Base-by-base conservation (phyloP, 2,888 invertebrate genomes). In the Carcina quercana region DNA sequence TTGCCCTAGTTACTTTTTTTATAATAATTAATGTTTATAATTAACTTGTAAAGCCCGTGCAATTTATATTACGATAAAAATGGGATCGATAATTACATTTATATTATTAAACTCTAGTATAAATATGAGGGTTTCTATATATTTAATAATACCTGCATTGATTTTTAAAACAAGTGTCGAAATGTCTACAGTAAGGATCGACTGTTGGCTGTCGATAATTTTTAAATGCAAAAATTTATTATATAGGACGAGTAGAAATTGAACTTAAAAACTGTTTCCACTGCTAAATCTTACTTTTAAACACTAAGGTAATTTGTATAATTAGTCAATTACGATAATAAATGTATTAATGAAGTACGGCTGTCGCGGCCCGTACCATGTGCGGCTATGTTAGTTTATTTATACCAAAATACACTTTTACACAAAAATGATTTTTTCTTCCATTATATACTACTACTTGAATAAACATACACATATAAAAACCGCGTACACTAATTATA, bases 241-340 rank as follows among this genome's bases (percentile, higher is more conserved):
- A 56, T n/a, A 57, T 57, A 61, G 51, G 55, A 66, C 62, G 65
- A 70, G 59, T 63, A 60, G 44, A 63, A 57, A 60, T 60, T 69
- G 63, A 79, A 79, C 76, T 74, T 74, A 75, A 74, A 67, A 61
- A 59, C 47, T 57, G 54, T 60, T 52, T 59, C 58, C n/a, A n/a
- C 59, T 58, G 75, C 71, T 79, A 75, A n/a, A 59, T 71, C 78
- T 82, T 76, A 71, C 50, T 59, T 74, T 70, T n/a, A n/a, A 79
- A 75, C 70, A 61, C 79, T 82, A 82, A 64, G 75, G 78, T n/a
- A 63, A 66, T 12, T 68, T 66, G 65, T 74, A 71, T 79, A 85
- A 85, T 85, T 85, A 85, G 85, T 85, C 85, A 85, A 85, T 85
- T 85, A 85, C 85, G 85, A 85, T 85, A 63, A 71, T 83, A 82